phyloP scores from a whole-genome alignment of 2,797 vertebrate species.

The Protonibea diacanthus region DNA sequence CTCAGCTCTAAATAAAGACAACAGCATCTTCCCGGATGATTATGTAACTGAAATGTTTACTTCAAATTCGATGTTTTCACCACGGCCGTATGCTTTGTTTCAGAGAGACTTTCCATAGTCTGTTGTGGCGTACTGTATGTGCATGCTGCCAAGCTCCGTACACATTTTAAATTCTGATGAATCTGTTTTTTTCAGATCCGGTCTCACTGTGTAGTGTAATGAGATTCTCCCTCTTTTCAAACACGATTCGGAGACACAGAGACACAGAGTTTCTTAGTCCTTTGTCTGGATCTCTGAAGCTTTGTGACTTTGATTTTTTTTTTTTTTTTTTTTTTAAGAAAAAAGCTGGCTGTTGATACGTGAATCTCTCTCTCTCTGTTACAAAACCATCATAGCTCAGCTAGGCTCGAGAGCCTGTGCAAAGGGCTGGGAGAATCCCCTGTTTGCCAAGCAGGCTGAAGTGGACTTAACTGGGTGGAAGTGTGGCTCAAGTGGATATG shows the following conservation, averaged over 20 bases:
- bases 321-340: constrained; percentile 2
- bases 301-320: constrained; percentile 55
- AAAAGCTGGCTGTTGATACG: constrained; percentile 44
- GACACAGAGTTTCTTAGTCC: constrained; percentile 42
- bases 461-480: constrained; percentile 70
- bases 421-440: constrained; percentile 66
- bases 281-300: constrained; percentile 61
- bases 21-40: constrained; percentile 46
- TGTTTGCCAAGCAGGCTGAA: constrained; percentile 70
- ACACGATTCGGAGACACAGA: constrained; percentile 52
- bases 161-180: constrained; percentile 36
- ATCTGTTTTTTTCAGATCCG: constrained; percentile 46
- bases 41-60: constrained; percentile 64
- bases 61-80: constrained; percentile 42
- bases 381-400: constrained; percentile 65
- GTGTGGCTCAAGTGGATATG: constrained; percentile 69
- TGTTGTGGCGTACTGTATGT: constrained; percentile 5
- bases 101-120: constrained; percentile 44
- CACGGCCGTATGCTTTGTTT: constrained; percentile 41
- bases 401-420: constrained; percentile 45
- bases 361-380: constrained; percentile 59
- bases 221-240: constrained; percentile 39
- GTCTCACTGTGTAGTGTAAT: constrained; percentile 46
- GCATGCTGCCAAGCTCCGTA: constrained; percentile 28
- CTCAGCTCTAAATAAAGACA: constrained; percentile 57